Evolutionary conservation across 2,797 vertebrate species (phyloP).

Genomic region (Vireo griseus): DNA sequence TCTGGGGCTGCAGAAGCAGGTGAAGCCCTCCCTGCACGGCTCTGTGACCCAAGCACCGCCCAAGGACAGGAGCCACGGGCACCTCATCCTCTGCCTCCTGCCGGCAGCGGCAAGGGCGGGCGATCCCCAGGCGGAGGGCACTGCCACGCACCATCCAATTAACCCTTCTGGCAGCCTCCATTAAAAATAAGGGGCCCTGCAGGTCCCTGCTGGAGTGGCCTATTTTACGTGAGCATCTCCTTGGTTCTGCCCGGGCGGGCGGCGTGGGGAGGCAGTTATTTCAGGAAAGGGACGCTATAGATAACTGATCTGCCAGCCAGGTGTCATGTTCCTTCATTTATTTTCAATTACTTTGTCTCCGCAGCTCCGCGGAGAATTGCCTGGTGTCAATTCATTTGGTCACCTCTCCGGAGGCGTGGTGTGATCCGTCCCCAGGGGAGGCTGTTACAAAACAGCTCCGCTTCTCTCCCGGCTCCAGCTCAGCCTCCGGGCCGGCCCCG

Average conservation of each 20-base stretch:
- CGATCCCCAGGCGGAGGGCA: background rate
- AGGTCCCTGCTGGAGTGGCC: conserved; percentile 61
- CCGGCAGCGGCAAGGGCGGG: background rate
- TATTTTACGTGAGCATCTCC: conserved; percentile 40
- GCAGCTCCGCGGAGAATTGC: background rate
- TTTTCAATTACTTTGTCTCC: conserved; percentile 58
- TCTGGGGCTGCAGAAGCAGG: background rate
- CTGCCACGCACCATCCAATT: background rate
- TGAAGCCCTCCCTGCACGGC: fast-evolving
- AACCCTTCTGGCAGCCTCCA: conserved; percentile 51
- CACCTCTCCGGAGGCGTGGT: background rate
- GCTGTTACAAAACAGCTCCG: conserved; percentile 32
- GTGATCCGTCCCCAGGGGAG: background rate
- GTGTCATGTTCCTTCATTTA: conserved; percentile 65
- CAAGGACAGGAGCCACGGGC: background rate
- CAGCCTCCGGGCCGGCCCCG: background rate
- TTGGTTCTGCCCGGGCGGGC: background rate
- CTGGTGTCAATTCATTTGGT: conserved; percentile 39
- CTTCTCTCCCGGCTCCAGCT: background rate
- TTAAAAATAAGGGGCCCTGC: conserved; percentile 60
- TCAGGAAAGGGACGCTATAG: conserved; percentile 61
- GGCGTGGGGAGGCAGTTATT: conserved; percentile 49
- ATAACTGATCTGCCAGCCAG: conserved; percentile 62
- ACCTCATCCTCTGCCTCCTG: fast-evolving
- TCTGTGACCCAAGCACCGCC: background rate